Percentiles rank a stretch among this genome's conserved stretches.
These are phyloP conservation scores for Eulemur rufifrons DNA, from an alignment of 2,113 vertebrate species.

Conservation along the genomic window DNA sequence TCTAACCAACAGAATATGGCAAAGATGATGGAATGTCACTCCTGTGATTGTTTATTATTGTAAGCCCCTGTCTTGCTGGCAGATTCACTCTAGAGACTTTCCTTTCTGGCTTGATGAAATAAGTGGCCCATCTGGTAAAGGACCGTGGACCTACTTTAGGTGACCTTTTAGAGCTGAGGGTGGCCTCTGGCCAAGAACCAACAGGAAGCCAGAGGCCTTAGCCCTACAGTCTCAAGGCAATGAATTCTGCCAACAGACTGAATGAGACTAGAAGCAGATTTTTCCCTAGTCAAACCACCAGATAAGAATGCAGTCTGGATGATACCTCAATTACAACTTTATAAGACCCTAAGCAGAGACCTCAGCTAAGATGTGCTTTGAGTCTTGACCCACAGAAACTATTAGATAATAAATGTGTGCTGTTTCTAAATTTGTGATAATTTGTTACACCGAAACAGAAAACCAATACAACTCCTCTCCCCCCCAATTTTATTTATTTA, in stretches of 20 bases:
- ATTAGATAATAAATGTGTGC: background rate
- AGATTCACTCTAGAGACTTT: background rate
- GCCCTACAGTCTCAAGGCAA: background rate
- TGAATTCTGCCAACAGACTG: background rate
- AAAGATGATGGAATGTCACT: background rate
- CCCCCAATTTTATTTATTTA: background rate
- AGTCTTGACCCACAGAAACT: background rate
- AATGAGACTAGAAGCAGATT: background rate
- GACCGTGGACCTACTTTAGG: background rate
- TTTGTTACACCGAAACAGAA: background rate
- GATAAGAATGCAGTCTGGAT: background rate
- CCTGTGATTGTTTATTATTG: background rate
- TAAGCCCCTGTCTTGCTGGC: background rate
- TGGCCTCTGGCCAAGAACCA: background rate
- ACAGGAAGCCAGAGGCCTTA: background rate
- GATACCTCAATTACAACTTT: fast-evolving
- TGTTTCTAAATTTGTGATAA: background rate
- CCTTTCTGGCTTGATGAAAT: background rate
- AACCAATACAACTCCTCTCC: background rate
- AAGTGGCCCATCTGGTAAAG: background rate
- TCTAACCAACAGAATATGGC: background rate
- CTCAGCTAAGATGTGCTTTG: background rate
- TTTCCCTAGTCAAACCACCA: background rate
- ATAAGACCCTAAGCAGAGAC: background rate
- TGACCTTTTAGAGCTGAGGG: background rate